Evolutionary conservation across 2,113 vertebrate genomes (phyloP), one percentile per base, ranked within the genome.

Genomic region (Rhabdornis inornatus): DNA sequence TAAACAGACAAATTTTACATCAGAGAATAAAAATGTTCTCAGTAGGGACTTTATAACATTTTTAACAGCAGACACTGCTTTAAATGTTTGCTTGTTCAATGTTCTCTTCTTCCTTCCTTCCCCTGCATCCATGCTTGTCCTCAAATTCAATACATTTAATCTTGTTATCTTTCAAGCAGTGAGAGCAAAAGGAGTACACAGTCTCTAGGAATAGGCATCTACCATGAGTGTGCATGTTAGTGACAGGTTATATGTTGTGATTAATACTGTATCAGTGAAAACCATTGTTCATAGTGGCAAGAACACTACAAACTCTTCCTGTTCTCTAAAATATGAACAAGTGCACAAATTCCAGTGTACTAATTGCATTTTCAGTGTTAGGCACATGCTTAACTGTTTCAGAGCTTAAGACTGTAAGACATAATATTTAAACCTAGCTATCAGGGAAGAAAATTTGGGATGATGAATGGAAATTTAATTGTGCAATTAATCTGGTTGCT

Each of bases 171-270:
- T 86, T 59, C 47, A 77, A 90, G 23, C 18, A 69, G 6, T 24
- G 57, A 27, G 27, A 70, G 7, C 6, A 39, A 24, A 61, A 28
- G 22, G 28, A 85, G 4, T 24, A 25, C 22, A 18, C 0, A 0
- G 6, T 44, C 30, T 22, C 35, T n/a, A 47, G 59, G 79, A 78
- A 65, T 13, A 23, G 3, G 11, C 19, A 74, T 35, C 33, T 61
- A 13, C 16, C 9, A 17, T 15, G 39, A 83, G 12, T 49, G 57
- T 69, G 28, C 24, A 11, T 13, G 24, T 45, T 13, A 39, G 19
- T 69, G 71, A 52, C 31, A 65, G 23, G 80, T 45, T 59, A 17
- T 13, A 31, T 25, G 10, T 50, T 87, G 57, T 59, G 72, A 77
- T 69, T 80, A 55, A 24, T 33, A 28, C 17, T 1, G 0, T 65